A percentile compares a stretch with the other conserved stretches of the same genome.
Evolutionary conservation across 2,113 vertebrate genomes (phyloP).

Genomic region (Perca schrenkii): DNA sequence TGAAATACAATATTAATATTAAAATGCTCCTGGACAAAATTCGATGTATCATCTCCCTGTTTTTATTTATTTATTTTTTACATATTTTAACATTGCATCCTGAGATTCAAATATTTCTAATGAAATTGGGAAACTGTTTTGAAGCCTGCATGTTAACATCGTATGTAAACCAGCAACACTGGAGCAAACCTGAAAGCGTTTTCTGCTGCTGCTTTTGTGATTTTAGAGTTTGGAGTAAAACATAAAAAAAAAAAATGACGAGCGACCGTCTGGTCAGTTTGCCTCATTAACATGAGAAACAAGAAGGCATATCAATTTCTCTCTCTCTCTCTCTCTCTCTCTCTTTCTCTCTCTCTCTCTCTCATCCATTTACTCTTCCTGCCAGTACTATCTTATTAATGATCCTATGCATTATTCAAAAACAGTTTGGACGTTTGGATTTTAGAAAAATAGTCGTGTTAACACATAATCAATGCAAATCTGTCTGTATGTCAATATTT

Average conservation of each 20-base stretch:
- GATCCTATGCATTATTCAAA: conserved; percentile 76
- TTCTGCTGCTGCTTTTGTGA: conserved; percentile 52
- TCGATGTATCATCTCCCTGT: conserved; percentile 16
- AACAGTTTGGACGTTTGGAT: conserved; percentile 65
- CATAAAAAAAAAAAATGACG: conserved; percentile 41
- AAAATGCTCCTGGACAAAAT: conserved; percentile 35
- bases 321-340: conserved; percentile 53
- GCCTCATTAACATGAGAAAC: conserved; percentile 79
- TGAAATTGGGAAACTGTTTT: conserved; percentile 27
- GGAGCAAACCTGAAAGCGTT: conserved; percentile 16
- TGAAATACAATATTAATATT: conserved; percentile 49
- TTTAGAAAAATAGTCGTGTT: conserved; percentile 42
- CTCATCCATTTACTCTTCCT: conserved; percentile 65
- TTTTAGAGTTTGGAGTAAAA: conserved; percentile 54
- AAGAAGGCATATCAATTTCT: conserved; percentile 73
- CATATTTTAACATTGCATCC: not conserved
- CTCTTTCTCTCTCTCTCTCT: conserved; percentile 57
- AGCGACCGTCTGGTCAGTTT: conserved; percentile 77
- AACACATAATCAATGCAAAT: conserved; percentile 44
- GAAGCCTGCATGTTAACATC: not conserved
- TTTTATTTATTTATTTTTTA: not conserved
- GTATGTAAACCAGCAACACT: conserved; percentile 22
- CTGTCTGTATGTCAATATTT: conserved; percentile 57
- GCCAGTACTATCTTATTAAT: conserved; percentile 72
- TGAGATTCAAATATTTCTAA: conserved; percentile 30